Evolutionary conservation across 2,797 vertebrate species (phyloP).

Genomic region (Siniperca obscura): DNA sequence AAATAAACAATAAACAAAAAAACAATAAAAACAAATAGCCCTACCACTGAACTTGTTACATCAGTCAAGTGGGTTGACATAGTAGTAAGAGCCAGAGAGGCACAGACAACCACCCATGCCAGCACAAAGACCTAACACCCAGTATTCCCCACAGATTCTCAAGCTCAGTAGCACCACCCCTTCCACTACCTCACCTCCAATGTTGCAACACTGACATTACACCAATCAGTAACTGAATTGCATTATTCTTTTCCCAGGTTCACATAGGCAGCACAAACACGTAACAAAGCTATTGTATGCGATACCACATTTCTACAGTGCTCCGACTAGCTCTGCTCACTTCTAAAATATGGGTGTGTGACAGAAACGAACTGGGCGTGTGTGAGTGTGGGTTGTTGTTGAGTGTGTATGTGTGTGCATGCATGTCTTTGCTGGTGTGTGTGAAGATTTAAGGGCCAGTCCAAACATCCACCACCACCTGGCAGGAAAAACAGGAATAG

Average conservation of each 20-base stretch:
- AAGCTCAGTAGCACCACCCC: slow-evolving; percentile 4
- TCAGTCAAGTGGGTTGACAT: slow-evolving; percentile 11
- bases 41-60: background rate
- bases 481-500: slow-evolving; percentile 89
- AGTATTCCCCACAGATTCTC: slow-evolving; percentile 16
- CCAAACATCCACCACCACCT: slow-evolving; percentile 81
- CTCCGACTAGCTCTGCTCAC: slow-evolving; percentile 28
- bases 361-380: slow-evolving; percentile 57
- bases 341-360: slow-evolving; percentile 68
- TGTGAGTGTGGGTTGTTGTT: slow-evolving; percentile 23
- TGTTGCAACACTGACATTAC: slow-evolving; percentile 41
- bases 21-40: background rate
- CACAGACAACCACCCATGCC: background rate
- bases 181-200: slow-evolving; percentile 5
- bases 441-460: slow-evolving; percentile 76
- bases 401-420: background rate
- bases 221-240: slow-evolving; percentile 21
- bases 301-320: slow-evolving; percentile 41
- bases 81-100: background rate
- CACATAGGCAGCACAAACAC: slow-evolving; percentile 8
- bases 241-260: slow-evolving; percentile 48
- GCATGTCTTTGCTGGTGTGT: slow-evolving; percentile 46
- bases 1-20: no score
- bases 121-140: background rate
- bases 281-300: slow-evolving; percentile 8